Percentiles rank a stretch among this genome's conserved stretches.
phyloP scores from a whole-genome alignment of 2,888 invertebrate species.

The Lycophotia porphyrea region DNA sequence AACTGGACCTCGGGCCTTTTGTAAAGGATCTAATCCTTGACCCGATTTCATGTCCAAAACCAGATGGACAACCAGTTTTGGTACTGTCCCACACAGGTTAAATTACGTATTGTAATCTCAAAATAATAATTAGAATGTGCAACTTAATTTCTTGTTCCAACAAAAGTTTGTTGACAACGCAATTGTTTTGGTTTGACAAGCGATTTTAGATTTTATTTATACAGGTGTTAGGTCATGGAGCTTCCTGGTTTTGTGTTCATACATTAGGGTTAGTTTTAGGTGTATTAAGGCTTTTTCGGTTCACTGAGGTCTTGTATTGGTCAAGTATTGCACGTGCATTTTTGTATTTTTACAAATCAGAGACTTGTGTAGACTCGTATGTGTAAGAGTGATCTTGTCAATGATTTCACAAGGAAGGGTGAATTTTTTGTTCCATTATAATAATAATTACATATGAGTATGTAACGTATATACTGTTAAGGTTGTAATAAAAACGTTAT shows the following conservation, averaged over 20 bases:
- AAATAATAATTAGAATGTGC: conserved; percentile 64
- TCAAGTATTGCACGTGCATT: conserved; percentile 32
- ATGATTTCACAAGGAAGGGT: not conserved
- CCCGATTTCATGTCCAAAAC: conserved; percentile 72
- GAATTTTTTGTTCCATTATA: not conserved
- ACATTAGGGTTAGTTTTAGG: conserved; percentile 36
- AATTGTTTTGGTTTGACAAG: conserved; percentile 21
- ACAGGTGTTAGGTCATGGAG: not conserved
- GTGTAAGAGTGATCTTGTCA: not conserved
- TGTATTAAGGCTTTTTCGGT: conserved; percentile 27
- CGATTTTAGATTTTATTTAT: conserved; percentile 26
- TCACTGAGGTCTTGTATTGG: conserved; percentile 7
- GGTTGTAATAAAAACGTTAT: conserved; percentile 31
- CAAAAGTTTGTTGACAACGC: conserved; percentile 57
- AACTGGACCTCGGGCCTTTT: conserved; percentile 70
- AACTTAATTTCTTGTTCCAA: conserved; percentile 58
- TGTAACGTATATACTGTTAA: conserved; percentile 1
- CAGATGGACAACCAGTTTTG: conserved; percentile 73
- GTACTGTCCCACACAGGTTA: conserved; percentile 82
- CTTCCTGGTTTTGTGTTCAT: conserved; percentile 18
- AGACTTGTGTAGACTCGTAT: not conserved
- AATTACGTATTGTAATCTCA: conserved; percentile 77
- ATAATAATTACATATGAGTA: conserved; percentile 12
- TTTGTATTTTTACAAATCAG: conserved; percentile 23
- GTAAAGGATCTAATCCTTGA: conserved; percentile 80